Evolutionary conservation across 2,113 vertebrate genomes (phyloP), one percentile per base, ranked within the genome.

Genomic region (Nannospalax galili): DNA sequence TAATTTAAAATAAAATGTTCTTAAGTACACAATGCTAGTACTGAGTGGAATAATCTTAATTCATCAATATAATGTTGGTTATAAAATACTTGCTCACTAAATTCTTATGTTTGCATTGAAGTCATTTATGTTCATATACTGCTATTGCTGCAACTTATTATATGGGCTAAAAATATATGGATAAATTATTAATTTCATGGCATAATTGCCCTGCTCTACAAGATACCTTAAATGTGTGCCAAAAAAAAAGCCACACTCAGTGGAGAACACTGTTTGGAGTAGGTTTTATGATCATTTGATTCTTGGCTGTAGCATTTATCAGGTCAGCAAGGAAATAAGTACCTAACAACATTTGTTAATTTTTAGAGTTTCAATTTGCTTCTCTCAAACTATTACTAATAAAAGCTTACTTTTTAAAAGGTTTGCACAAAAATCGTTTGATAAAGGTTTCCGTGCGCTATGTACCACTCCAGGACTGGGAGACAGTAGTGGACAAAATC

Each of bases 11-110:
- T 30, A 64, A 93, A 58, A 70, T 93, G 16, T 30, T 89, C 5
- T 14, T 72, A 67, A 79, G 35, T 80, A 67, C 1, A 40, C 89
- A 58, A 81, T 72, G n/a, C 86, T 45, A 91, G n/a, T 80, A 89
- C 58, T 42, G n/a, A 95, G 52, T 72, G 28, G 79, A 91, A 91
- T 93, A 80, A 40, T 80, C 73, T 84, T 37, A 84, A 28, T 77
- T 89, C 22, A 11, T n/a, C 37, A 78, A 22, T 92, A 69, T 40
- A 91, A 65, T 77, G 7, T 91, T 90, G 22, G 17, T 74, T 81
- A 40, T 28, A 91, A 92, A 96, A 92, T 74, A 87, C 60, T 45
- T 92, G 65, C 60, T 95, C 42, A 32, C 30, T 84, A 91, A n/a
- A 81, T 84, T 20, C 30, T 24, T 92, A 0, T 94, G 4, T 70